Evolutionary conservation across 2,113 vertebrate genomes (phyloP).

Genomic region (Corythaeola cristata): DNA sequence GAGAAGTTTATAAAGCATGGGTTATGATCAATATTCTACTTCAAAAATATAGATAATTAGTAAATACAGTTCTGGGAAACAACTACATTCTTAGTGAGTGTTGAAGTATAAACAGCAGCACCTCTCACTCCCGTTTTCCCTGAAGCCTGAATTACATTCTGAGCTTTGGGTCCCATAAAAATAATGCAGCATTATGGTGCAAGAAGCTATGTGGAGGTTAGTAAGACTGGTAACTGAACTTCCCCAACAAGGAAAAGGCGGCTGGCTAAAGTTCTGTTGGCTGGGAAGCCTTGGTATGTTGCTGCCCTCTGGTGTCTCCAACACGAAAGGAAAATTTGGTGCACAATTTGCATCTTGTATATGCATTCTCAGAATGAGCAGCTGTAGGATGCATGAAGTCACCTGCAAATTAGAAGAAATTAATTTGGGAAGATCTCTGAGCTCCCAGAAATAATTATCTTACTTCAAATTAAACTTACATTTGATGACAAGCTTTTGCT

Average conservation of each 20-base stretch:
- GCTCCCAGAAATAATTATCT: not conserved
- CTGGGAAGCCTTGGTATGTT: not conserved
- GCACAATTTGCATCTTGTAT: not conserved
- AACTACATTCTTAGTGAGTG: not conserved
- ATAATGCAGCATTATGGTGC: not conserved
- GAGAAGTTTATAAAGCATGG: not conserved
- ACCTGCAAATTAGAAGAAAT: not conserved
- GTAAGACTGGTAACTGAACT: not conserved
- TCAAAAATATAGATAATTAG: not conserved
- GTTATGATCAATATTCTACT: not conserved
- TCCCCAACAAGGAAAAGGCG: rapidly evolving
- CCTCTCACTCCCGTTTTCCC: not conserved
- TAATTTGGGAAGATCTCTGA: not conserved
- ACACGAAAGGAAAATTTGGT: not conserved
- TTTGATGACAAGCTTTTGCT: not conserved
- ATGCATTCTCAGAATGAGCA: not conserved
- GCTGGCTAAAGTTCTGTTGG: rapidly evolving
- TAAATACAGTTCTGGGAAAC: not conserved
- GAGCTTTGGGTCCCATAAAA: not conserved
- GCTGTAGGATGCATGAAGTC: not conserved
- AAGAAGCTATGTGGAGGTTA: not conserved
- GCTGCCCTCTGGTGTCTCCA: constrained; percentile 26
- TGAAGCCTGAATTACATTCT: not conserved
- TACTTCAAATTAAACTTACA: not conserved
- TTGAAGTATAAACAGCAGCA: not conserved